phyloP scores from a whole-genome alignment of 2,113 vertebrate species.

The Carollia perspicillata region DNA sequence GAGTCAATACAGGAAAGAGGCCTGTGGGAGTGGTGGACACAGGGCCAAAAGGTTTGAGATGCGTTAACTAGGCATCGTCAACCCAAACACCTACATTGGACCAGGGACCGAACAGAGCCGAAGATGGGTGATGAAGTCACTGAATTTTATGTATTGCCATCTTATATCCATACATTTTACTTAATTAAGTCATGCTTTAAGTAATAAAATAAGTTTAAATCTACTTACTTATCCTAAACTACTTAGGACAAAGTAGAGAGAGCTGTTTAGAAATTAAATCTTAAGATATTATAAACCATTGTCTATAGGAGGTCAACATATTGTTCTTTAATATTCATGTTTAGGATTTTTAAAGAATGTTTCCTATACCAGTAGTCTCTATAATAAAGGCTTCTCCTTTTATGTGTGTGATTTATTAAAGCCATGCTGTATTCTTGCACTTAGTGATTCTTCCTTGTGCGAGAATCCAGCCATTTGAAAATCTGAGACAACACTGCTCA shows the following conservation, averaged over 20 bases:
- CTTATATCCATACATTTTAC: neutral
- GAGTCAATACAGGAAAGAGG: neutral
- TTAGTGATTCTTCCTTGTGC: neutral
- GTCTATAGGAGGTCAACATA: neutral
- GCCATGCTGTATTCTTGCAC: neutral
- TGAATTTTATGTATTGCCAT: neutral
- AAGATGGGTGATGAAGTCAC: neutral
- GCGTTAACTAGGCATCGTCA: neutral
- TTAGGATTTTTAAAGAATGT: neutral
- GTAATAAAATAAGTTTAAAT: neutral
- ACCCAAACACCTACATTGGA: neutral
- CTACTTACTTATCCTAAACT: neutral
- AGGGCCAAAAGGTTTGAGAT: neutral
- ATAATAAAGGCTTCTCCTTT: neutral
- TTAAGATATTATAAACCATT: neutral
- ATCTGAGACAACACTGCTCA: neutral
- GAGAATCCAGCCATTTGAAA: neutral
- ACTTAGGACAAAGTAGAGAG: neutral
- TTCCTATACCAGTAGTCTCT: neutral
- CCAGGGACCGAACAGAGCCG: neutral
- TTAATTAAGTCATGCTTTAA: neutral
- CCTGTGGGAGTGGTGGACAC: neutral
- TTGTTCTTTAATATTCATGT: neutral
- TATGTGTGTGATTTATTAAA: neutral
- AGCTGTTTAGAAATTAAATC: neutral